A percentile compares a stretch with the other conserved stretches of the same genome.
Evolutionary conservation across 2,888 invertebrate species (phyloP).

Genomic region (Autographa pulchrina): DNA sequence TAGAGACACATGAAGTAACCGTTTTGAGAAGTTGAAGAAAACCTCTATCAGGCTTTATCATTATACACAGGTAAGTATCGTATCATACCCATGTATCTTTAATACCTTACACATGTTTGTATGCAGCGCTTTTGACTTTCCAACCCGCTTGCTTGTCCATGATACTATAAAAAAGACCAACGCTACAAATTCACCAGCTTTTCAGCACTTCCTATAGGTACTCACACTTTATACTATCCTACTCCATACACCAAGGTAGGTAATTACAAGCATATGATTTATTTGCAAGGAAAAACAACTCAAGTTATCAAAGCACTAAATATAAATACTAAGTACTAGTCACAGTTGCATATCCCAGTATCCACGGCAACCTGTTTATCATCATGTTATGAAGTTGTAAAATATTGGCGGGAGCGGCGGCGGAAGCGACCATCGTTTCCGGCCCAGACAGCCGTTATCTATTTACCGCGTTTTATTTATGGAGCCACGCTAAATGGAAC

Average conservation of each 20-base stretch:
- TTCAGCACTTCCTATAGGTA: too few relatives aligned
- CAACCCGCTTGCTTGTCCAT: too few relatives aligned
- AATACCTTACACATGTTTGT: too few relatives aligned
- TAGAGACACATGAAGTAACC: too few relatives aligned
- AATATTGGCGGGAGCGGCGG: constrained; percentile 45
- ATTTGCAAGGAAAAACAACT: constrained; percentile 18
- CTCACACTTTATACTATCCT: too few relatives aligned
- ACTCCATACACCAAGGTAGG: background rate
- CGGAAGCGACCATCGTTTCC: constrained; percentile 66
- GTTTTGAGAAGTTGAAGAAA: too few relatives aligned
- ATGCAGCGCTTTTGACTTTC: too few relatives aligned
- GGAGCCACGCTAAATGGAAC: constrained; percentile 23
- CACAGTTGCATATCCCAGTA: constrained; percentile 6
- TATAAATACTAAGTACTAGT: constrained; percentile 2
- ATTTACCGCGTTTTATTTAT: constrained; percentile 56
- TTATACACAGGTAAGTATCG: too few relatives aligned
- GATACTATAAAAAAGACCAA: too few relatives aligned
- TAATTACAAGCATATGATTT: background rate
- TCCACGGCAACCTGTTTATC: constrained; percentile 44
- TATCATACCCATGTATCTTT: too few relatives aligned
- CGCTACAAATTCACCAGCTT: too few relatives aligned
- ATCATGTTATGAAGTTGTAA: constrained; percentile 55
- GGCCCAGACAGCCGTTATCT: constrained; percentile 65
- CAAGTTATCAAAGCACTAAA: background rate
- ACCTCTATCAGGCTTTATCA: too few relatives aligned